phyloP scores from a whole-genome alignment of 1,140 invertebrate species.

The Bombus terrestris region DNA sequence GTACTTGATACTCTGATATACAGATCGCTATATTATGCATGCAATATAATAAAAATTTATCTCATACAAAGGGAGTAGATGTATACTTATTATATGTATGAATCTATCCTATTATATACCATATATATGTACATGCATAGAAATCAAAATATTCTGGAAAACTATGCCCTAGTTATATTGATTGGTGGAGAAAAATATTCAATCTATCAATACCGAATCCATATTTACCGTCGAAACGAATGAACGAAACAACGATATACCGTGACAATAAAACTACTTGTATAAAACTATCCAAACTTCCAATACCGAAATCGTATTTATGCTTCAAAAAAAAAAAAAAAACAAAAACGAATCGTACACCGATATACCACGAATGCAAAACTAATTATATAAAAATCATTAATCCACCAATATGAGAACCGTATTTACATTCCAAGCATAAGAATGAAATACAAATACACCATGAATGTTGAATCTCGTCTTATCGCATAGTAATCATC shows the following conservation, averaged over 20 bases:
- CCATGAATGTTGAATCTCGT: background rate
- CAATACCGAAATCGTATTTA: background rate
- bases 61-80: no score
- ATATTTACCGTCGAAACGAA: background rate
- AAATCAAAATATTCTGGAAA: background rate
- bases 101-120: no score
- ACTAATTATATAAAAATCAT: no score
- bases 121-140: background rate
- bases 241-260: background rate
- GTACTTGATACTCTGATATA: no score
- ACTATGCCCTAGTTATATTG: background rate
- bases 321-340: no score
- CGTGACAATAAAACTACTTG: background rate
- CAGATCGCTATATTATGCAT: no score
- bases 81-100: no score
- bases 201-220: background rate
- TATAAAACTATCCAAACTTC: background rate
- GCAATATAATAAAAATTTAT: no score
- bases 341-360: background rate
- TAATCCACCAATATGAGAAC: no score
- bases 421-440: background rate
- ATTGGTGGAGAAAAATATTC: background rate
- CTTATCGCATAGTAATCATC: no score
- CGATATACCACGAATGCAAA: background rate
- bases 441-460: background rate